These are phyloP conservation scores for Hucho hucho DNA, from an alignment of 2,113 vertebrate species.

Conservation along the genomic window DNA sequence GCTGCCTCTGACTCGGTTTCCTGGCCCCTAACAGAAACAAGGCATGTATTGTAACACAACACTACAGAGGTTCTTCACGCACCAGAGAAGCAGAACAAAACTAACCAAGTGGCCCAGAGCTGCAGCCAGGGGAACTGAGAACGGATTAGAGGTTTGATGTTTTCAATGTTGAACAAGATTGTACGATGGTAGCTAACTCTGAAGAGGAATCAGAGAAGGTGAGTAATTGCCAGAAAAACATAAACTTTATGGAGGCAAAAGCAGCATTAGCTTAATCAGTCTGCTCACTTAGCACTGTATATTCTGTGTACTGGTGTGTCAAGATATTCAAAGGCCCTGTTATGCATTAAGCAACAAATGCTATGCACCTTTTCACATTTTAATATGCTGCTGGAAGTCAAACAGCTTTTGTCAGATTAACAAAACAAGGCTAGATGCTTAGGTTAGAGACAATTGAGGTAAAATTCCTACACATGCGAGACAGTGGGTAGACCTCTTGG, in stretches of 20 bases:
- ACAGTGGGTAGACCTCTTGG: too few species aligned
- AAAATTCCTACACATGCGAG: too few species aligned
- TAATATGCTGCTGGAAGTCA: too few species aligned
- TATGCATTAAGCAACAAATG: too few species aligned
- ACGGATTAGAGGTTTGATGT: slow-evolving; percentile 20
- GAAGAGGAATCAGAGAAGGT: slow-evolving; percentile 1
- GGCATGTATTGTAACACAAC: slow-evolving; percentile 58
- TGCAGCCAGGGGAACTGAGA: background rate
- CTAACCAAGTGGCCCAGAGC: slow-evolving; percentile 18
- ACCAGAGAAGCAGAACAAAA: slow-evolving; percentile 42
- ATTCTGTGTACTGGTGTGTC: too few species aligned
- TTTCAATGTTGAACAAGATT: slow-evolving; percentile 6
- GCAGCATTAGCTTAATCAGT: background rate
- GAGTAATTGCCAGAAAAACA: background rate
- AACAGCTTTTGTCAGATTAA: too few species aligned
- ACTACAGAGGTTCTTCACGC: slow-evolving; percentile 43
- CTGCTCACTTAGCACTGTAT: background rate
- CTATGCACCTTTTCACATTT: too few species aligned
- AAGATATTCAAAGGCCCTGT: too few species aligned
- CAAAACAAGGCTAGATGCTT: too few species aligned
- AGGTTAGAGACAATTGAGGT: too few species aligned
- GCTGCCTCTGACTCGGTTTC: slow-evolving; percentile 52
- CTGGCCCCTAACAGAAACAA: slow-evolving; percentile 50
- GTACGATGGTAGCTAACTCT: background rate
- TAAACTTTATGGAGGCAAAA: background rate